Conservation (phyloP, 2,888 invertebrate species). For the Caenorhabditis virilis region DNA sequence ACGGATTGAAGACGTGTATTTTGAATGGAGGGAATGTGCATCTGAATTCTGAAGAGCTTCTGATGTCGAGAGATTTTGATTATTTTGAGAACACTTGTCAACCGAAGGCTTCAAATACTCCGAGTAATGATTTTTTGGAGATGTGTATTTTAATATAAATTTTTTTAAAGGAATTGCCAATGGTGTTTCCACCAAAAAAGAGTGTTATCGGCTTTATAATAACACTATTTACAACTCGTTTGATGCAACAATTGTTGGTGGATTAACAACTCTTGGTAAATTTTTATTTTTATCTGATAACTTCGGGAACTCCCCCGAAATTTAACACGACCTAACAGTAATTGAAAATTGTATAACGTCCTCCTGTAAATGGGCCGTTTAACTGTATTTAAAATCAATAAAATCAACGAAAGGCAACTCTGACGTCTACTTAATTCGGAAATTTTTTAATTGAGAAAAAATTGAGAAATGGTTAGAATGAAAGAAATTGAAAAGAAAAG, state of each 20-base stretch:
- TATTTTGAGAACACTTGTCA: conserved; percentile 44
- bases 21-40: conserved; percentile 42
- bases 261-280: conserved; percentile 24
- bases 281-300: too few relatives aligned
- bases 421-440: too few relatives aligned
- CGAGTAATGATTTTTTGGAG: not conserved
- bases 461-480: too few relatives aligned
- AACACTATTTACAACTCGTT: conserved; percentile 36
- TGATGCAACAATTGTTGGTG: conserved; percentile 35
- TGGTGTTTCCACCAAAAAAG: conserved; percentile 25
- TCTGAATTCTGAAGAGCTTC: conserved; percentile 28
- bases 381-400: too few relatives aligned
- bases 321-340: too few relatives aligned
- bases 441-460: too few relatives aligned
- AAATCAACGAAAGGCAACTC: too few relatives aligned
- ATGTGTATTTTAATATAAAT: too few relatives aligned
- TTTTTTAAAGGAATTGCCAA: conserved; percentile 8
- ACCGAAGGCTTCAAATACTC: conserved; percentile 14
- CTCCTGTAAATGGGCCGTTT: too few relatives aligned
- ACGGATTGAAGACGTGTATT: conserved; percentile 23
- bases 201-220: conserved; percentile 34
- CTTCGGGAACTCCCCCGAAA: too few relatives aligned
- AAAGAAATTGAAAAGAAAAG: too few relatives aligned
- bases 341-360: too few relatives aligned
- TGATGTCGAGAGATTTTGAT: conserved; percentile 20